Conservation (phyloP, 2,113 vertebrate genomes). For the Chionodraco myersi region DNA sequence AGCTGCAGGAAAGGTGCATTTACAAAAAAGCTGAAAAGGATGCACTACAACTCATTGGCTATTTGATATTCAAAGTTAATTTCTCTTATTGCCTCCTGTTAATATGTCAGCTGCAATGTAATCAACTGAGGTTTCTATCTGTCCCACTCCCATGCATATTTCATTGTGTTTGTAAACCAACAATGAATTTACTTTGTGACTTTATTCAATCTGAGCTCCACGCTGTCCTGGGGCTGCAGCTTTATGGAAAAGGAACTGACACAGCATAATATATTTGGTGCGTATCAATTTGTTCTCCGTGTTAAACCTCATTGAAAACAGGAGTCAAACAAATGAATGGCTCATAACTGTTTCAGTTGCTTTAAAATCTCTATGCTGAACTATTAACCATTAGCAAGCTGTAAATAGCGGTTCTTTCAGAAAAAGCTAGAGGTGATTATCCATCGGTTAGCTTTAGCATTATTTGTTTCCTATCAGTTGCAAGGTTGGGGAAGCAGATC, state of each 20-base stretch:
- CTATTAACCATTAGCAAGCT: slow-evolving; percentile 45
- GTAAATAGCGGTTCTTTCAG: slow-evolving; percentile 42
- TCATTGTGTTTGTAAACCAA: slow-evolving; percentile 60
- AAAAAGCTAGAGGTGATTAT: slow-evolving; percentile 60
- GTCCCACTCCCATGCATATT: slow-evolving; percentile 51
- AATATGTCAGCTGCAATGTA: slow-evolving; percentile 21
- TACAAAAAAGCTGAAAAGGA: slow-evolving; percentile 13
- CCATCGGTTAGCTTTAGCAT: slow-evolving; percentile 40
- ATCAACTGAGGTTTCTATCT: slow-evolving; percentile 32
- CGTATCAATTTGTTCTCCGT: slow-evolving; percentile 32
- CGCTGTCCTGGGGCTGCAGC: slow-evolving; percentile 18
- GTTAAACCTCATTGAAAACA: slow-evolving; percentile 22
- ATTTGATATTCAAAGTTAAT: slow-evolving; percentile 36
- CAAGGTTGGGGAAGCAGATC: slow-evolving; percentile 60
- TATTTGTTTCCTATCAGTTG: slow-evolving; percentile 30
- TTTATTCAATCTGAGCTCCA: slow-evolving; percentile 43
- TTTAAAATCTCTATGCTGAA: slow-evolving; percentile 38
- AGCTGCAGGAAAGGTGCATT: slow-evolving; percentile 20
- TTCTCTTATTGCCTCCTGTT: slow-evolving; percentile 7
- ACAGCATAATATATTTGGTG: slow-evolving; percentile 25
- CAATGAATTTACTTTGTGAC: slow-evolving; percentile 37
- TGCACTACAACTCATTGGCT: slow-evolving; percentile 12
- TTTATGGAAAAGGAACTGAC: slow-evolving; percentile 28
- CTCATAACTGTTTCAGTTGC: slow-evolving; percentile 38
- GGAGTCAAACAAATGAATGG: slow-evolving; percentile 30